Conservation (phyloP, 2,888 invertebrate genomes). For the Aphrophora alni region DNA sequence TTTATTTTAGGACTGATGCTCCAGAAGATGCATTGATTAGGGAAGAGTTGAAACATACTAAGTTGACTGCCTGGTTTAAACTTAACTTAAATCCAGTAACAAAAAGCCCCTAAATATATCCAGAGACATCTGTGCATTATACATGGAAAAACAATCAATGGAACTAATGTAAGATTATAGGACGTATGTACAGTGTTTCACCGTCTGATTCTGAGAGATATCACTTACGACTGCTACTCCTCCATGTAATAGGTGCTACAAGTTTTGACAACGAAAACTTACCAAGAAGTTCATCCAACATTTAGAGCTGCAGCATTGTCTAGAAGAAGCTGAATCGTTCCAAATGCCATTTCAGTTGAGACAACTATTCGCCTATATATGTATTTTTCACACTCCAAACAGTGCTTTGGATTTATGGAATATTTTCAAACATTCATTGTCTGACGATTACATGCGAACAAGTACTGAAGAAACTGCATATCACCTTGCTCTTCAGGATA, state of each 20-base stretch:
- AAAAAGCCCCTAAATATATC: conserved; percentile 35
- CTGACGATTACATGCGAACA: conserved; percentile 38
- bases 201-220: conserved; percentile 31
- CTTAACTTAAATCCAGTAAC: conserved; percentile 42
- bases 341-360: conserved; percentile 52
- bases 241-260: conserved; percentile 24
- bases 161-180: conserved; percentile 15
- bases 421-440: conserved; percentile 45
- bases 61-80: conserved; percentile 39
- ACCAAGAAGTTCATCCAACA: not conserved
- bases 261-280: conserved; percentile 16
- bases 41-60: not conserved
- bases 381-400: conserved; percentile 48
- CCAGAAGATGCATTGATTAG: not conserved
- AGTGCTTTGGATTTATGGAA: conserved; percentile 50
- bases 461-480: not conserved
- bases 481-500: not conserved
- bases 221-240: conserved; percentile 27
- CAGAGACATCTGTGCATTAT: conserved; percentile 26
- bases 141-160: conserved; percentile 16
- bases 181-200: conserved; percentile 36
- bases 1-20: conserved; percentile 30
- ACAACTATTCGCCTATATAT: conserved; percentile 52
- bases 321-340: conserved; percentile 49
- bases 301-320: conserved; percentile 28